Evolutionary conservation across 1,140 invertebrate species (phyloP).

Genomic region (Eciton burchellii): DNA sequence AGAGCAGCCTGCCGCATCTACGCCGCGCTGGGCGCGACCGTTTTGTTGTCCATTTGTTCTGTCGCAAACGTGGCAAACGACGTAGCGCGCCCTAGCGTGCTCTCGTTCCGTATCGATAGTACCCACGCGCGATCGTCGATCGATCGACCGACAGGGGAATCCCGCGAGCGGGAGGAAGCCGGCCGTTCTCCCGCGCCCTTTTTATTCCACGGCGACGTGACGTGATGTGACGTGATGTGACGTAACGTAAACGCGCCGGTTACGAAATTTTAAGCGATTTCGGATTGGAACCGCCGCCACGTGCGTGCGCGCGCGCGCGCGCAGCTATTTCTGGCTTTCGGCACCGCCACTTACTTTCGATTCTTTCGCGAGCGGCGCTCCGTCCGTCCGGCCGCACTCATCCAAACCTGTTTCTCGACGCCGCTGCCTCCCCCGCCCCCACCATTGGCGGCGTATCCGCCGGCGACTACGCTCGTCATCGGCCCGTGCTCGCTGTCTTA

Average conservation of each 20-base stretch:
- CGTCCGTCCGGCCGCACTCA: too few relatives aligned
- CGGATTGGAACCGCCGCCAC: background rate
- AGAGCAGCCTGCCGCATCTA: background rate
- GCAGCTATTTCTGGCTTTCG: constrained; percentile 43
- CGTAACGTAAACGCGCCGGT: background rate
- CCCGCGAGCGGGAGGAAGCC: background rate
- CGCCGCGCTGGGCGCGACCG: background rate
- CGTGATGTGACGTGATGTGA: too few relatives aligned
- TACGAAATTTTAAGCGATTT: constrained; percentile 4
- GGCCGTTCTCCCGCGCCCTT: background rate
- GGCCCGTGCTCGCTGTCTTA: constrained; percentile 60
- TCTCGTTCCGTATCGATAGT: too few relatives aligned
- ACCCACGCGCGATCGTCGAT: background rate
- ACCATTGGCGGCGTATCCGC: constrained; percentile 12
- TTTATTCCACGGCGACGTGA: background rate
- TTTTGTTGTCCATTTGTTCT: constrained; percentile 4
- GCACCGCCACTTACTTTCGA: constrained; percentile 56
- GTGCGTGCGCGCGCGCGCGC: background rate
- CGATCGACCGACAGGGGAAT: too few relatives aligned
- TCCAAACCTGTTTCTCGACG: constrained; percentile 70
- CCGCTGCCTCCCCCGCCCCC: constrained; percentile 52
- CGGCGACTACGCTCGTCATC: background rate
- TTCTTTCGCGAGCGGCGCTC: constrained; percentile 58
- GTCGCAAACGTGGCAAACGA: too few relatives aligned
- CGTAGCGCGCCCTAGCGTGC: too few relatives aligned